Evolutionary conservation across 2,888 invertebrate genomes (phyloP), one percentile per base, ranked within the genome.

Genomic region (Dichetophora obliterata): DNA sequence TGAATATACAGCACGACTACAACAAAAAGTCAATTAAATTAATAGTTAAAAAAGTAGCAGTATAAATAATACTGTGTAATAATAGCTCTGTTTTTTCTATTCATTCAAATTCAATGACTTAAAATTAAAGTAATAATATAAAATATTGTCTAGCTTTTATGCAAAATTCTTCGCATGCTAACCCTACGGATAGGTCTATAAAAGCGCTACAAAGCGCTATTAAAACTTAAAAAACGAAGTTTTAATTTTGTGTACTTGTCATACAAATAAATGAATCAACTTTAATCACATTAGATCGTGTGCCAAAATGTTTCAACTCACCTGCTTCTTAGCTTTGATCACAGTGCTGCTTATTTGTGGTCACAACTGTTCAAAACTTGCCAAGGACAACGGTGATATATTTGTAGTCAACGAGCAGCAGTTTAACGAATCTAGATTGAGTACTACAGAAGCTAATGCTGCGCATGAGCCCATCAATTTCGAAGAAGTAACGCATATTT

Each of bases 401-500:
- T 77, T 85, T 74, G 82, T 82, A 5, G 65, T 82, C n/a, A 81
- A 78, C 19, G 79, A 76, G 24, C 70, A 69, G 4, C 81, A 83
- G 80, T 82, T 84, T 57, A 81, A 82, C 57, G 80, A 84, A 66
- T 83, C 77, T n/a, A 79, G 75, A 52, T 69, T 9, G 34, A 24
- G 22, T 9, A 8, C n/a, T 31, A 77, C 69, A 31, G 54, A 77
- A 5, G 77, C 69, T 11, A 80, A 57, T 22, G 75, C 31, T 3
- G 27, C 37, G 5, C 43, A 9, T 16, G 50, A 50, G 9, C 16
- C 50, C 22, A 76, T 90, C 16, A 89, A 91, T 82, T 81, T 91
- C 3, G 83, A 88, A 57, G 85, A 84, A 0, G 84, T 90, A 8
- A 89, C 91, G 88, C 86, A 84, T 4, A 83, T 85, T 5, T 92